Evolutionary conservation across 2,797 vertebrate genomes (phyloP), one percentile per base, ranked within the genome.

Genomic region (Darevskia nairensis): DNA sequence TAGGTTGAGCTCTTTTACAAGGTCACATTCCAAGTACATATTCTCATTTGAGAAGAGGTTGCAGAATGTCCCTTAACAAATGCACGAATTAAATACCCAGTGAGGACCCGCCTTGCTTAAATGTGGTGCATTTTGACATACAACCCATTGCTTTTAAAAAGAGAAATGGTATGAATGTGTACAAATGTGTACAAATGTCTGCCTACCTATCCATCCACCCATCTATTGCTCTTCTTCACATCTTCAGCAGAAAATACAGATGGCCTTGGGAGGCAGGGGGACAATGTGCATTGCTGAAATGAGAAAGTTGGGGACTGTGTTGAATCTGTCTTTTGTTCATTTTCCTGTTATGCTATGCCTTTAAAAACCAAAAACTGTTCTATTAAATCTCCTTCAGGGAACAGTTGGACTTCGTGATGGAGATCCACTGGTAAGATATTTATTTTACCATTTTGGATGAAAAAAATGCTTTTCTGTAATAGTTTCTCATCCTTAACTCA

Each of bases 361-460:
- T 96, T 94, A 92, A 8, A 11, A n/a, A 71, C 25, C 6, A 64
- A 44, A 55, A 79, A 82, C 17, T 69, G 44, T 80, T 32, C 17
- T 89, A 27, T 66, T 85, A 41, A 86, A 64, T 85, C 35, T 68
- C 46, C 90, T 94, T 94, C 94, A 97, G 97, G 97, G 97, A 89
- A 94, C 96, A 32, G 96, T 97, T 93, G 96, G 97, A 27, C 94
- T 97, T 91, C 97, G 95, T 89, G 97, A 97, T 88, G 97, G 97
- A 3, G 97, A 97, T 76, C 94, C 97, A 9, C n/a, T 97, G 97
- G 97, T 97, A 96, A 97, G 96, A 92, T n/a, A 59, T 15, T 88
- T 95, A 61, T 77, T 55, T 50, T 27, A 7, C 21, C 29, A 44
- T n/a, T 44, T 35, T 15, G 29, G 19, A 17, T 13, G 3, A n/a